A percentile compares a stretch with the other conserved stretches of the same genome.
Conservation (phyloP, 1,140 invertebrate genomes). For the Venturia canescens region DNA sequence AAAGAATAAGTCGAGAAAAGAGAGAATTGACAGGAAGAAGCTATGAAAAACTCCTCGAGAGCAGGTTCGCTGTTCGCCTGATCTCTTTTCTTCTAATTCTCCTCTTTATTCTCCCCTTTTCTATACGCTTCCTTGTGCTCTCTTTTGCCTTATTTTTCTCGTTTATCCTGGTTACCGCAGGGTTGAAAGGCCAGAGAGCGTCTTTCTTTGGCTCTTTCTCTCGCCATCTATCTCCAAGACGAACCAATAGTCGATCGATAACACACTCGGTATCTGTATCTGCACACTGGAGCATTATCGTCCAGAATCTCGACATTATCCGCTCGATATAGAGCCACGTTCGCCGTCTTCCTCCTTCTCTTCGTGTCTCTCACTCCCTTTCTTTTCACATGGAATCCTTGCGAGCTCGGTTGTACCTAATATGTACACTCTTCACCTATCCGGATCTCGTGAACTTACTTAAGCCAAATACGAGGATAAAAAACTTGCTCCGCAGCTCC, state of each 20-base stretch:
- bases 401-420: not conserved
- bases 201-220: not conserved
- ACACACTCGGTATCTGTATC: constrained; percentile 24
- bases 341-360: not conserved
- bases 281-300: constrained; percentile 29
- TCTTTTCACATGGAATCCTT: not conserved
- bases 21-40: not conserved
- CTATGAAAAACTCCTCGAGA: not conserved
- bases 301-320: constrained; percentile 32
- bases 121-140: not conserved
- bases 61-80: constrained; percentile 4
- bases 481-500: not conserved
- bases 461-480: not conserved
- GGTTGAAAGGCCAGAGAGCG: not conserved
- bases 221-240: not conserved
- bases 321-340: constrained; percentile 6
- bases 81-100: not conserved
- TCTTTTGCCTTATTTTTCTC: not conserved
- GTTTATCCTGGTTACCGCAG: constrained; percentile 18
- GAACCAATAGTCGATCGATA: constrained; percentile 41
- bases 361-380: not conserved
- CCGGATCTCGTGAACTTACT: constrained; percentile 16
- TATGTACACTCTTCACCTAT: constrained; percentile 2
- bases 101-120: constrained; percentile 13
- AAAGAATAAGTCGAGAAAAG: not conserved